phyloP scores from a whole-genome alignment of 2,797 vertebrate genomes.

The Tapirus indicus region DNA sequence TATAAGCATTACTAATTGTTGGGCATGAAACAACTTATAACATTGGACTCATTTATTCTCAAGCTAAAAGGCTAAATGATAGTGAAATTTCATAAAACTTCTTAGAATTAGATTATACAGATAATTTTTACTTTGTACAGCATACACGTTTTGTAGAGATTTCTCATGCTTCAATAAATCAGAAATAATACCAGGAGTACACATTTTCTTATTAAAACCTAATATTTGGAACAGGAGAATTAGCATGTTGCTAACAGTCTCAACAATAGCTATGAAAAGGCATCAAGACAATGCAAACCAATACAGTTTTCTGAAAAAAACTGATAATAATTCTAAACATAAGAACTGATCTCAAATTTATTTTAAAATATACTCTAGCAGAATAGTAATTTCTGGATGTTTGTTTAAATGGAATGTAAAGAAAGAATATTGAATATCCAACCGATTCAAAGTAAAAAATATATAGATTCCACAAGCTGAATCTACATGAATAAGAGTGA shows the following conservation, averaged over 20 bases:
- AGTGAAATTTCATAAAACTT: constrained; percentile 42
- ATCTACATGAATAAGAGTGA: neutral
- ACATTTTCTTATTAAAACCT: constrained; percentile 52
- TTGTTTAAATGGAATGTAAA: constrained; percentile 4
- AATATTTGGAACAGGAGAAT: neutral
- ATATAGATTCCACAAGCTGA: neutral
- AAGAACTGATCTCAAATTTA: constrained; percentile 30
- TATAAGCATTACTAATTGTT: constrained; percentile 14
- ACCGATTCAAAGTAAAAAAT: neutral
- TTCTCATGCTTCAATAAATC: neutral
- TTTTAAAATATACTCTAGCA: neutral
- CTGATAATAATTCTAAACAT: neutral
- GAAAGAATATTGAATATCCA: neutral
- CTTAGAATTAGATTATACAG: neutral
- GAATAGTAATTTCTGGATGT: neutral
- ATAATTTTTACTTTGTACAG: constrained; percentile 28
- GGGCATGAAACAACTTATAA: neutral
- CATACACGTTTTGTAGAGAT: neutral
- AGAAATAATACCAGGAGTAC: neutral
- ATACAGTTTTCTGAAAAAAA: neutral
- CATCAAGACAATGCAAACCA: neutral
- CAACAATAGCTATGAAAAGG: neutral
- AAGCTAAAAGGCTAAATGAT: constrained; percentile 34
- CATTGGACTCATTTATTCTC: neutral
- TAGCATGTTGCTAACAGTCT: neutral